Conservation (phyloP, 2,888 invertebrate genomes). For the Caenorhabditis sp. region DNA sequence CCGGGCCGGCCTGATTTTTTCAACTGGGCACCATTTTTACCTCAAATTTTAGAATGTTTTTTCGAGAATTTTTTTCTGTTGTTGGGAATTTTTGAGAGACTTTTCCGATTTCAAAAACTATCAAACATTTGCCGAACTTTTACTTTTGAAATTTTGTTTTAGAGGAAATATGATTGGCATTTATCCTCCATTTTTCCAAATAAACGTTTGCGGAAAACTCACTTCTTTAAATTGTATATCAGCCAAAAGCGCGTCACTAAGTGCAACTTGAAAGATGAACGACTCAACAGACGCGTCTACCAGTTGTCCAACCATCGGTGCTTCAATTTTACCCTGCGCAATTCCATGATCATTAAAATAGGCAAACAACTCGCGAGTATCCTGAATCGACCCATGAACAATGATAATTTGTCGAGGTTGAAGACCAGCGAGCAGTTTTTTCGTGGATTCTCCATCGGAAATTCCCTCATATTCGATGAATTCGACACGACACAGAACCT, state of each 20-base stretch:
- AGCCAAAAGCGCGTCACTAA: constrained; percentile 54
- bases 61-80: no score
- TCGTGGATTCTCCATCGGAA: constrained; percentile 77
- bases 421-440: constrained; percentile 77
- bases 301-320: constrained; percentile 80
- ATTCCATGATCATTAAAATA: constrained; percentile 57
- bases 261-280: constrained; percentile 88
- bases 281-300: constrained; percentile 97
- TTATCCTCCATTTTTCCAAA: no score
- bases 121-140: no score
- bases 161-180: no score
- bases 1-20: no score
- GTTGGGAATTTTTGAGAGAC: no score
- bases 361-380: constrained; percentile 78
- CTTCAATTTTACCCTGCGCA: constrained; percentile 77
- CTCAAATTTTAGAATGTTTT: no score
- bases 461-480: constrained; percentile 96
- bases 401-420: constrained; percentile 75
- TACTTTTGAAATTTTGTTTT: no score
- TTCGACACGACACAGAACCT: constrained; percentile 66
- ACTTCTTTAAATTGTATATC: constrained; percentile 36
- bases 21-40: no score
- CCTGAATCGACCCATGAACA: constrained; percentile 80
- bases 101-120: no score
- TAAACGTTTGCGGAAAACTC: no score